A percentile compares a stretch with the other conserved stretches of the same genome.
phyloP scores from a whole-genome alignment of 2,888 invertebrate genomes.

The Onthophagus sagittarius region DNA sequence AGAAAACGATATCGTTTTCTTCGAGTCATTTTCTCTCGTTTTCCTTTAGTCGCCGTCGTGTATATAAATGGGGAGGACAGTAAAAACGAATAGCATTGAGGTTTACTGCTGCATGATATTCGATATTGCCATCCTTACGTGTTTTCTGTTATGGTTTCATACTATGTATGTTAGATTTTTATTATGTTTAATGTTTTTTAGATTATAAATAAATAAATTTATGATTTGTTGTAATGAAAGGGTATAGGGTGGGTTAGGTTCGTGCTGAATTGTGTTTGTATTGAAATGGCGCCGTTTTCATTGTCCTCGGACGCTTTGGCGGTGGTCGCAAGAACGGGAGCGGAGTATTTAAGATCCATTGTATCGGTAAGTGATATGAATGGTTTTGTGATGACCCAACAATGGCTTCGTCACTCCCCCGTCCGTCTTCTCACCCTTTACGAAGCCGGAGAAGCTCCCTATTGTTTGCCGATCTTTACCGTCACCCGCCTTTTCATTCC shows the following conservation, averaged over 20 bases:
- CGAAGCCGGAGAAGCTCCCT: neutral
- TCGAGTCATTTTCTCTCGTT: neutral
- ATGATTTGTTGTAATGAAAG: neutral
- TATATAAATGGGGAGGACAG: neutral
- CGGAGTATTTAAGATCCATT: constrained; percentile 9
- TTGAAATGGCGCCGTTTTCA: neutral
- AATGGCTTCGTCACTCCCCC: constrained; percentile 25
- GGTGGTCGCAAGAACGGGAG: neutral
- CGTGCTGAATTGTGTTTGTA: neutral
- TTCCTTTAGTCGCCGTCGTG: neutral
- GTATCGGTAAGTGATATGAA: constrained; percentile 27
- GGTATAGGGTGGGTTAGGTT: neutral
- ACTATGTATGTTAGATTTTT: neutral
- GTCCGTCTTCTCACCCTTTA: neutral
- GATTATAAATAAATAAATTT: too few species aligned
- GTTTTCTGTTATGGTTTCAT: constrained; percentile 2
- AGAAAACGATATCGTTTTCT: neutral
- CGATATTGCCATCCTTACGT: constrained; percentile 10
- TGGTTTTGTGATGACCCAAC: constrained; percentile 31
- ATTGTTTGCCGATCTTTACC: neutral
- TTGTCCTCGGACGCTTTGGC: neutral
- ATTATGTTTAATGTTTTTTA: neutral
- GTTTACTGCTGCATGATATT: constrained; percentile 8
- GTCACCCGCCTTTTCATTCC: neutral
- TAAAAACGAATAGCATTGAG: constrained; percentile 8